These are phyloP conservation scores for Chaetops frenatus DNA, from an alignment of 2,113 vertebrate genomes.

Conservation along the genomic window DNA sequence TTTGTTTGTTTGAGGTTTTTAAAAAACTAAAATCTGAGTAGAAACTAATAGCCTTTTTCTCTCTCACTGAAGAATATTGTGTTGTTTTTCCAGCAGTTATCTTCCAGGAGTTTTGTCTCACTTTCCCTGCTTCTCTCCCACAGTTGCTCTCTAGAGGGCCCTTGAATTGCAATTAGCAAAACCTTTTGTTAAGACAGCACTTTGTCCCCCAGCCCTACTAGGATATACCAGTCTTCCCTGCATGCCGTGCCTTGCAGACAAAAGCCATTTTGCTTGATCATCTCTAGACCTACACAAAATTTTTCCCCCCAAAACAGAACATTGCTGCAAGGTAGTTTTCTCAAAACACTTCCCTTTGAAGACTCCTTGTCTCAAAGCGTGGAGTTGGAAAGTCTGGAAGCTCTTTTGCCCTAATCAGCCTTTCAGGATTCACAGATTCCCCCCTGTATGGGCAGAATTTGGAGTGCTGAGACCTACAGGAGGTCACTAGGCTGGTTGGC, in stretches of 20 bases:
- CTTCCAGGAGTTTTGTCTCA: not conserved
- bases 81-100: not conserved
- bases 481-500: not conserved
- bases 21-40: not conserved
- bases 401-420: not conserved
- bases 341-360: not conserved
- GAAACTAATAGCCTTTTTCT: not conserved
- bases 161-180: not conserved
- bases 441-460: not conserved
- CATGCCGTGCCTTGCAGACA: not conserved
- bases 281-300: not conserved
- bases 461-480: not conserved
- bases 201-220: not conserved
- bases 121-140: not conserved
- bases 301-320: not conserved
- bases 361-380: not conserved
- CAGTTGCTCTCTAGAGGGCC: not conserved
- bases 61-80: not conserved
- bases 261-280: not conserved
- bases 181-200: not conserved
- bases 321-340: not conserved
- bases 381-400: not conserved
- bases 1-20: not conserved
- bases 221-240: not conserved
- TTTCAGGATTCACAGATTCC: not conserved